Base-by-base conservation (phyloP, 2,797 vertebrate species). In the Gadopsis bispinosus region DNA sequence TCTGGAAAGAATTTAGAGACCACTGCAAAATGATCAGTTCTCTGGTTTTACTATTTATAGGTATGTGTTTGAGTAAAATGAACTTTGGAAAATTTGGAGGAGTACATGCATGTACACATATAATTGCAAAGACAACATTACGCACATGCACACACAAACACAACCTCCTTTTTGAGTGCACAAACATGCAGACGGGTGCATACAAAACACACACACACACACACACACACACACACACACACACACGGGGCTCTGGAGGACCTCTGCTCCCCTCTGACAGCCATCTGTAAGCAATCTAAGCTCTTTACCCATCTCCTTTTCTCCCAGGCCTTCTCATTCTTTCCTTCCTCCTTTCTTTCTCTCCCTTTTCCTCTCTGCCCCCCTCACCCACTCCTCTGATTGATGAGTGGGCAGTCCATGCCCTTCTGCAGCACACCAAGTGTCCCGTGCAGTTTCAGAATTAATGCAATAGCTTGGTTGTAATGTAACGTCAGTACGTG, bases 211-310 rank as follows among this genome's bases (percentile, higher is more conserved):
- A 37, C 35, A 39, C 37, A 37, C n/a, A n/a, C n/a, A n/a, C 41
- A 45, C 22, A 53, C 41, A 37, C n/a, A 55, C 8, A 55, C 11
- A 62, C 29, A 67, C 62, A 39, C 31, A 33, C 54, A 81, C 72
- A 35, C 62, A 70, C 81, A 82, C 48, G 72, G 73, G 55, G 53
- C 75, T 80, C 69, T 61, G 74, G 67, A 81, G 61, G 60, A 85
- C 77, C 79, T 81, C 75, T 69, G 78, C 75, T 88, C 81, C 65
- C 69, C 59, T 83, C 86, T 83, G 76, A 85, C 81, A 86, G 73
- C 81, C 95, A 95, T 95, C 94, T 96, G 95, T 87, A 92, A 95
- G 93, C 93, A 95, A 95, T 96, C 91, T 88, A 85, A 80, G 59
- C 77, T 81, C 60, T 76, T 79, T 88, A 85, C 89, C 88, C 88